Evolutionary conservation across 1,140 invertebrate genomes (phyloP), one percentile per base, ranked within the genome.

Genomic region (Nephila pilipes): DNA sequence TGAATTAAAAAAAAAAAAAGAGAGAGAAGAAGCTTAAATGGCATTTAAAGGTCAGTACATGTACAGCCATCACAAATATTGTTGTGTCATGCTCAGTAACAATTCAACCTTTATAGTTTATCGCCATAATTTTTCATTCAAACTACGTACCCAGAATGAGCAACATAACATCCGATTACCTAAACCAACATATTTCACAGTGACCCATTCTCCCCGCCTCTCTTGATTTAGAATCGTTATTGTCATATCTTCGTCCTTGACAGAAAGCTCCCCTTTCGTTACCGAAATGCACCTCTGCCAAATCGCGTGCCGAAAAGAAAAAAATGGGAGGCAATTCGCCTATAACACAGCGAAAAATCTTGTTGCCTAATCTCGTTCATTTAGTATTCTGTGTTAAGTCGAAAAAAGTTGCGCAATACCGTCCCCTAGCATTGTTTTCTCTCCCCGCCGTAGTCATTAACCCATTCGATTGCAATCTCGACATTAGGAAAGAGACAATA

Each of bases 381-480:
- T 75, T 32, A 75, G 65, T 75, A 75, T 75, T 75, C 65, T 75
- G 65, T 75, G 65, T 25, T 75, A 75, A 75, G 25, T 25, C 16
- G 6, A 2, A 65, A 20, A 63, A 63, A 22, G 16, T 75, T 75
- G 65, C 12, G 25, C 65, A 75, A 75, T 69, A 29, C 63, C 25
- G 29, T 25, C 29, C 38, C 29, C 18, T 75, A 18, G 65, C 65
- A 75, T 75, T 75, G 65, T 75, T 75, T 75, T 75, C 65, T 65
- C 60, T n/a, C 60, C 22, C 22, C 60, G n/a, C 25, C 18, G 12
- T 75, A 32, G 65, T 75, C 65, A 75, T 75, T 75, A 75, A 36
- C 65, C 65, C 65, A 75, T 75, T 29, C 65, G 65, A 75, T 75
- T 75, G 29, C 65, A 32, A 75, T 75, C 65, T 75, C 25, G 25